Percentiles rank a stretch among this genome's conserved stretches.
These are phyloP conservation scores for Anoplophora glabripennis DNA, from an alignment of 1,140 invertebrate species.

Conservation along the genomic window DNA sequence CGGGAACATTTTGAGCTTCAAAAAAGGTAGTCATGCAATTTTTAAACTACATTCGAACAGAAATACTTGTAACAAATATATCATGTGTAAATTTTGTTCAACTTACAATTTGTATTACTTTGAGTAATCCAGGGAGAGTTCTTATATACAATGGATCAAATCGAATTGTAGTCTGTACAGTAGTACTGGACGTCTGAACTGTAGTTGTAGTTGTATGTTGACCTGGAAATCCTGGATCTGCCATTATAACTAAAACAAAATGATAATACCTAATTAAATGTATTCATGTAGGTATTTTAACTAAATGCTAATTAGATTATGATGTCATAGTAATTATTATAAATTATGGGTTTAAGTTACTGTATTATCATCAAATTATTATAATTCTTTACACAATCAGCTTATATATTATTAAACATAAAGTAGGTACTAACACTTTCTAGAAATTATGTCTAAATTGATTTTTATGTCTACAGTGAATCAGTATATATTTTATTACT, in stretches of 20 bases:
- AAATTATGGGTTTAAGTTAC: background rate
- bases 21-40: background rate
- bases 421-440: background rate
- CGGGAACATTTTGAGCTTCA: background rate
- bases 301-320: background rate
- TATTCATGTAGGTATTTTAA: background rate
- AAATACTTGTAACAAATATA: background rate
- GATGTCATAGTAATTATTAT: background rate
- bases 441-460: too few species aligned
- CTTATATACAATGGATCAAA: slow-evolving; percentile 70
- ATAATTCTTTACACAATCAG: background rate
- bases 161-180: slow-evolving; percentile 65
- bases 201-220: slow-evolving; percentile 69
- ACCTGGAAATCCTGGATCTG: slow-evolving; percentile 66
- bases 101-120: slow-evolving; percentile 77
- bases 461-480: too few species aligned
- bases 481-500: too few species aligned
- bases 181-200: slow-evolving; percentile 60
- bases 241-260: slow-evolving; percentile 47
- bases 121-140: slow-evolving; percentile 73
- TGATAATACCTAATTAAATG: background rate
- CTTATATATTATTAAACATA: background rate
- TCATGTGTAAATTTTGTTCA: background rate
- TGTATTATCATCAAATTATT: background rate
- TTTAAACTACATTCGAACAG: background rate